Evolutionary conservation across 2,797 vertebrate species (phyloP), one percentile per base, ranked within the genome.

Genomic region (Triplophysa bombifrons): DNA sequence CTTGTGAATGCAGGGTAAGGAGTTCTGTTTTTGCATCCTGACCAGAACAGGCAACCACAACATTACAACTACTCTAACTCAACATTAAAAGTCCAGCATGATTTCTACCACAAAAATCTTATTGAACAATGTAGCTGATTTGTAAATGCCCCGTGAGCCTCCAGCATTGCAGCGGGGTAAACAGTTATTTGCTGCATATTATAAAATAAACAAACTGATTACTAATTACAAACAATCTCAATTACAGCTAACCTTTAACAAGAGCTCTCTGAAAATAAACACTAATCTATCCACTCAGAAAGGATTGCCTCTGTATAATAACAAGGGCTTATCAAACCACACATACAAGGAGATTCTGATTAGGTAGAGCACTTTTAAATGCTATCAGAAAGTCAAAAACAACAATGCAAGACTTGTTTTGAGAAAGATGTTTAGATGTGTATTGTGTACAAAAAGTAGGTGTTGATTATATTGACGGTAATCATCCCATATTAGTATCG

Each of bases 221-320:
- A 65, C 48, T 75, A 55, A 65, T 75, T 65, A 53, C 14, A 19
- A 25, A 9, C 25, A 27, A 41, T 66, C 16, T 13, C 41, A 25
- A 55, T 41, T 44, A 34, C 61, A 13, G 19, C 20, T 44, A 76
- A 44, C 11, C 64, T 46, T 51, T 46, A 56, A 67, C 22, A 68
- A 76, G 64, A 30, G 38, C 17, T 46, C 11, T 19, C 44, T 27
- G 20, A 25, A 46, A 68, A 68, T 46, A 56, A 76, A 56, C 38
- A 58, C 55, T 66, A 44, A 55, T 66, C 9, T 75, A 66, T 75
- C 6, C 30, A 56, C 46, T 53, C 16, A 67, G 14, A 66, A 55
- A 76, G 48, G 12, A 25, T 58, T 58, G 13, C 9, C 48, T 65
- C n/a, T 65, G 46, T 34, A n/a, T 25, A 11, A 20, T 73, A 38